A percentile compares a stretch with the other conserved stretches of the same genome.
phyloP scores from a whole-genome alignment of 2,113 vertebrate species.

The Pelodiscus sinensis region DNA sequence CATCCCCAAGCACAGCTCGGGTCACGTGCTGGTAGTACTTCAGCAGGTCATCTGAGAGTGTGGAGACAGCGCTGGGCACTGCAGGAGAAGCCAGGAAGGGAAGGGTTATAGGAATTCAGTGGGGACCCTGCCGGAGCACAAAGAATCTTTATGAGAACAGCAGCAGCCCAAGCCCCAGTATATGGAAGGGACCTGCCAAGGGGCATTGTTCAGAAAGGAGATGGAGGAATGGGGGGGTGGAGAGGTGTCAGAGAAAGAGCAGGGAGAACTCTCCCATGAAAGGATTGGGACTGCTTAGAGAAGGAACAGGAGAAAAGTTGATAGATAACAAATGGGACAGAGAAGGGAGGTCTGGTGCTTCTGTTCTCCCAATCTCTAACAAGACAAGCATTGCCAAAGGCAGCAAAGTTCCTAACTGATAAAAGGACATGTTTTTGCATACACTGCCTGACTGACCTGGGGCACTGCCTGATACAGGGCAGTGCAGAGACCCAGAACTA shows the following conservation, averaged over 20 bases:
- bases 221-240: background rate
- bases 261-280: background rate
- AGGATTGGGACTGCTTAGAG: background rate
- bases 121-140: too few species aligned
- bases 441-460: background rate
- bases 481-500: background rate
- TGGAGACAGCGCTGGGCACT: conserved; percentile 90
- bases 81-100: background rate
- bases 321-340: background rate
- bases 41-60: conserved; percentile 88
- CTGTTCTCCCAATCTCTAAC: background rate
- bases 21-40: conserved; percentile 96
- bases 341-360: background rate
- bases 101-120: background rate
- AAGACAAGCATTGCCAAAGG: background rate
- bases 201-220: background rate
- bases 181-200: background rate
- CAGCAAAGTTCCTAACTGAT: background rate
- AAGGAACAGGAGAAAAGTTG: background rate
- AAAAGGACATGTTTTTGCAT: background rate
- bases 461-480: background rate
- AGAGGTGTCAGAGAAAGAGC: background rate
- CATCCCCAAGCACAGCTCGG: conserved; percentile 89
- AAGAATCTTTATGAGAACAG: rapidly evolving
- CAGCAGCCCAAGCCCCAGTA: background rate